A percentile compares a stretch with the other conserved stretches of the same genome.
These are phyloP conservation scores for Temnothorax rugatulus DNA, from an alignment of 2,888 invertebrate species.

Conservation along the genomic window DNA sequence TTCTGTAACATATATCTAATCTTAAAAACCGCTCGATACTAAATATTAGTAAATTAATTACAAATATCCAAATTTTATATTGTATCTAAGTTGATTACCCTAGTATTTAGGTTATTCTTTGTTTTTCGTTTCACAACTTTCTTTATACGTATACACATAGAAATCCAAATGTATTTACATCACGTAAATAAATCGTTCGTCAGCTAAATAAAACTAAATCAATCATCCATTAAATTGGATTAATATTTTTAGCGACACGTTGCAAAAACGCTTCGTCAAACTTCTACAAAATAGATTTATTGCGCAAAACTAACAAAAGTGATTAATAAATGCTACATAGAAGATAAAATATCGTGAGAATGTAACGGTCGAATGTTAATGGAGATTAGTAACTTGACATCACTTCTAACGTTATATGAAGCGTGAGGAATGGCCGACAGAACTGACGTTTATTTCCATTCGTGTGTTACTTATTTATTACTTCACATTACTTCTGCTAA, in stretches of 20 bases:
- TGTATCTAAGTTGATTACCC: neutral
- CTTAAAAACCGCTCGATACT: neutral
- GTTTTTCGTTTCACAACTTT: constrained; percentile 2
- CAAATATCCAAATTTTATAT: neutral
- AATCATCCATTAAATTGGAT: constrained; percentile 14
- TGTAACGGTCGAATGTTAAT: constrained; percentile 11
- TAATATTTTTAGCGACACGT: constrained; percentile 1
- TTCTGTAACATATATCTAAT: neutral
- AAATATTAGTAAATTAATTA: constrained; percentile 2
- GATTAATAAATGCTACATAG: constrained; percentile 34
- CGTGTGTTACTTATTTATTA: constrained; percentile 30
- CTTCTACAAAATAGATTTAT: constrained; percentile 8
- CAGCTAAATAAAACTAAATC: constrained; percentile 6
- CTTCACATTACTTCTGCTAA: constrained; percentile 1
- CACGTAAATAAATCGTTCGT: constrained; percentile 1
- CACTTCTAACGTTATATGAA: neutral
- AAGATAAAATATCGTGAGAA: constrained; percentile 27
- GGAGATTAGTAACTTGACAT: constrained; percentile 18
- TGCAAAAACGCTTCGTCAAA: constrained; percentile 1
- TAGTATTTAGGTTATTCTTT: neutral
- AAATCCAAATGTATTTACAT: constrained; percentile 5
- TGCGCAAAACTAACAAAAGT: neutral
- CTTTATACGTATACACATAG: neutral
- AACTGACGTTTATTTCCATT: constrained; percentile 29
- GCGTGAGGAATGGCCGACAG: neutral